Base-by-base conservation (phyloP, 2,797 vertebrate genomes). In the Naso thynnoides region DNA sequence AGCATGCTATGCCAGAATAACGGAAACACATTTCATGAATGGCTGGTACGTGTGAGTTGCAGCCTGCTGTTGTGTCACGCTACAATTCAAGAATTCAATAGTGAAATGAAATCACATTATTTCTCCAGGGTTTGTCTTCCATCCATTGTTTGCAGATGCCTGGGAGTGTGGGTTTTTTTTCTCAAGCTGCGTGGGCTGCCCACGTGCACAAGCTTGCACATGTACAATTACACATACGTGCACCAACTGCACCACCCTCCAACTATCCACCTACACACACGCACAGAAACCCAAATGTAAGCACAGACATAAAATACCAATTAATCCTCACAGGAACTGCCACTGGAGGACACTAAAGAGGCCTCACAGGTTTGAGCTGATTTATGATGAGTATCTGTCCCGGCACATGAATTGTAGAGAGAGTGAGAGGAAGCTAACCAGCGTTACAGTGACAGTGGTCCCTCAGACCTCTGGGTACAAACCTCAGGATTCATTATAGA, bases 401-500 rank as follows among this genome's bases (percentile, higher is more conserved):
- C 7, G 3, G 23, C 33, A 78, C 70, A 76, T 59, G 11, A 62
- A 73, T 18, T 64, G 47, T 41, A 64, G 26, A 52, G 48, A 45
- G 19, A 5, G 21, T 57, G 23, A 48, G 59, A 54, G 42, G 60
- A 21, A 23, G 55, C 72, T 54, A 77, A 73, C 55, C 33, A 3
- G 13, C 7, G 10, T 36, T 38, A 69, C 65, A 50, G 50, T 8
- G 54, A 74, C 57, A 70, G 48, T 14, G 26, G 56, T 62, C 39
- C 47, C 70, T 64, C 56, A 74, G 68, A 78, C 67, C 57, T 76
- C 70, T 60, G 50, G 44, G 54, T 49, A 13, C 21, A 70, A 64
- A 72, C 49, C 62, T 81, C 59, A 68, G 50, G 44, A 67, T 58
- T 79, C 73, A 84, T 82, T 81, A 85, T n/a, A 65, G 11, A 61